These are phyloP conservation scores for Sclerodermus sp. DNA, from an alignment of 2,888 invertebrate genomes.

Conservation along the genomic window DNA sequence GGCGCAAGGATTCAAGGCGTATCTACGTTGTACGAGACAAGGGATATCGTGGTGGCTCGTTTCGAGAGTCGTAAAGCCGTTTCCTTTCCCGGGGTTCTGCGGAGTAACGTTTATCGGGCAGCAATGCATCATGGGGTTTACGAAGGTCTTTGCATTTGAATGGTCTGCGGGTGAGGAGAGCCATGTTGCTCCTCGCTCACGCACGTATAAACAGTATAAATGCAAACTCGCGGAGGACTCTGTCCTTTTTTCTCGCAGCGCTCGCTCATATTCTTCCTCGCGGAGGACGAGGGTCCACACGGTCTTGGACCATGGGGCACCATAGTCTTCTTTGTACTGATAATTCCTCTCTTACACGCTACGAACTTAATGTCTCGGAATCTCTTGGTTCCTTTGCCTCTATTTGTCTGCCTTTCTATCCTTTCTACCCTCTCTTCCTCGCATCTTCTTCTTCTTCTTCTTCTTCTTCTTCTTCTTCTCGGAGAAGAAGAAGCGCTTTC, in stretches of 20 bases:
- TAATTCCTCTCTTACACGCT: conserved; percentile 15
- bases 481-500: too few relatives aligned
- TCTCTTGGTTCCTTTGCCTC: too few relatives aligned
- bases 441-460: neutral
- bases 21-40: neutral
- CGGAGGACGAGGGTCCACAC: conserved; percentile 2
- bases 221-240: too few relatives aligned
- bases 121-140: conserved; percentile 25
- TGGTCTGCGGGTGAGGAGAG: conserved; percentile 14
- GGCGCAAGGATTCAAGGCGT: conserved; percentile 2
- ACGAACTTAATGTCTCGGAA: too few relatives aligned
- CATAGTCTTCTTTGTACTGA: conserved; percentile 20
- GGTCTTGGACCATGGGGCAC: conserved; percentile 16
- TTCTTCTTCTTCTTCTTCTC: too few relatives aligned
- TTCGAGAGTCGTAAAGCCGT: conserved; percentile 22
- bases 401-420: neutral
- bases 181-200: too few relatives aligned
- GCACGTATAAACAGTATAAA: too few relatives aligned
- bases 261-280: neutral
- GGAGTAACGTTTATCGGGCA: conserved; percentile 21
- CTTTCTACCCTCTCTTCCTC: too few relatives aligned
- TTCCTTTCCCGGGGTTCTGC: conserved; percentile 11
- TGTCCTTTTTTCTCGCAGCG: neutral
- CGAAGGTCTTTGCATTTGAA: conserved; percentile 30
- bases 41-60: conserved; percentile 11